phyloP scores from a whole-genome alignment of 1,140 invertebrate species.

The Rhizoglyphus robini region DNA sequence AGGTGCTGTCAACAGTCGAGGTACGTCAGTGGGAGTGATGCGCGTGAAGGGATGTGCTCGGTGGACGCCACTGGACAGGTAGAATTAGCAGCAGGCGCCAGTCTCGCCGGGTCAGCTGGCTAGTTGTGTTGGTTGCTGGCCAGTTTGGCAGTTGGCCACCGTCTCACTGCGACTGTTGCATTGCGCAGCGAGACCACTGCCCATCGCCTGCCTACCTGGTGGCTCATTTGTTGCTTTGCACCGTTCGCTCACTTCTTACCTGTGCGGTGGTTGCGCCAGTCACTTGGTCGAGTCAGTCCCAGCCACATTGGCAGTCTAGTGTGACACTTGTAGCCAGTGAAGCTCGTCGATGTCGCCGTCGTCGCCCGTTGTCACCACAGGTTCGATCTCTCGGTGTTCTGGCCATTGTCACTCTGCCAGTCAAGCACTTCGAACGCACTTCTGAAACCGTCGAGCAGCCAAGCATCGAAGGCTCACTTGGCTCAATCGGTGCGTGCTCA shows the following conservation, averaged over 20 bases:
- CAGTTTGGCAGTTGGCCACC: background rate
- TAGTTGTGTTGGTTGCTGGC: background rate
- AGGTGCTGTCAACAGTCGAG: too few species aligned
- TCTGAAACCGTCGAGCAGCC: conserved; percentile 5
- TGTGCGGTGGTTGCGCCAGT: background rate
- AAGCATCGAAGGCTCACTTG: conserved; percentile 4
- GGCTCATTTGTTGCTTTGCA: background rate
- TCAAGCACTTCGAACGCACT: conserved; percentile 9
- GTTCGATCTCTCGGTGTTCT: background rate
- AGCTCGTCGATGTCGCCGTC: conserved; percentile 7
- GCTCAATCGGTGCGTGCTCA: conserved; percentile 1
- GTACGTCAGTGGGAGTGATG: background rate
- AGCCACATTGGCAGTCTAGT: background rate
- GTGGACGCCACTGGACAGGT: background rate
- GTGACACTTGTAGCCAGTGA: conserved; percentile 4
- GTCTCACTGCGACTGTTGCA: background rate
- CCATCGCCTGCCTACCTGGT: conserved; percentile 2
- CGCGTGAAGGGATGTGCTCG: background rate
- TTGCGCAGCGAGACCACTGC: conserved; percentile 3
- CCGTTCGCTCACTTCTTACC: background rate
- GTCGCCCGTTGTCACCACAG: conserved; percentile 2
- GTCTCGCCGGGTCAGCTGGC: background rate
- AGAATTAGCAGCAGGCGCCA: background rate
- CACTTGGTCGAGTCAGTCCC: background rate
- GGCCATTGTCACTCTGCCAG: conserved; percentile 8